Evolutionary conservation across 2,113 vertebrate species (phyloP).

Genomic region (Ariopsis seemanni): DNA sequence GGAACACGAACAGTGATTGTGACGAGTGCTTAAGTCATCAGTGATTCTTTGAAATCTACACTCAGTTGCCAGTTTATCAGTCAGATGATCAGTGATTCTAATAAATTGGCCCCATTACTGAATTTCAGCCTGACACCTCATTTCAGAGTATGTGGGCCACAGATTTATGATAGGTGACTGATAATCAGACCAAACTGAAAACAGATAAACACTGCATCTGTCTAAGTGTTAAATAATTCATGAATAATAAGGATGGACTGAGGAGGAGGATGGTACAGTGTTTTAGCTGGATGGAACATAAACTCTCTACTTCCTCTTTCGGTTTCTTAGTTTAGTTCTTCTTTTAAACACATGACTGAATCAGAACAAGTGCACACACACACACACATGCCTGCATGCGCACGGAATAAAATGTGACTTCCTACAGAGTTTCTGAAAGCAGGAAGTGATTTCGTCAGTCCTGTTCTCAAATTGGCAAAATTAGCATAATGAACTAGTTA

Average conservation of each 20-base stretch:
- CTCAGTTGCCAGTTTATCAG: not conserved
- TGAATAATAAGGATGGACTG: not conserved
- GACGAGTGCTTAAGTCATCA: not conserved
- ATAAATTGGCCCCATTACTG: not conserved
- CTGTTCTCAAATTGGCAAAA: not conserved
- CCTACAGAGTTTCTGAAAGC: not conserved
- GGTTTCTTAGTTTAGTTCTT: conserved; percentile 17
- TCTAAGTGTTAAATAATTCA: not conserved
- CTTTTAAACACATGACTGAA: not conserved
- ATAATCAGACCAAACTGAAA: not conserved
- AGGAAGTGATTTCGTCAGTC: not conserved
- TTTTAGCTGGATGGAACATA: not conserved
- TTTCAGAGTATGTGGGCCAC: not conserved
- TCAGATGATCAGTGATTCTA: not conserved
- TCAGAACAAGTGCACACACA: not conserved
- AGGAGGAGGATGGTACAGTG: not conserved
- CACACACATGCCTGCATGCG: not conserved
- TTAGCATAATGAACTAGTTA: not conserved
- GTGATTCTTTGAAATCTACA: not conserved
- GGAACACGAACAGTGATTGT: not conserved
- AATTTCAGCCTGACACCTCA: not conserved
- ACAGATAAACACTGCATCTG: not conserved
- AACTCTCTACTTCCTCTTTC: conserved; percentile 28
- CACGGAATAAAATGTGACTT: not conserved
- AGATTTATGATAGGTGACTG: not conserved